Evolutionary conservation across 2,888 invertebrate genomes (phyloP).

Genomic region (Danaus chrysippus): DNA sequence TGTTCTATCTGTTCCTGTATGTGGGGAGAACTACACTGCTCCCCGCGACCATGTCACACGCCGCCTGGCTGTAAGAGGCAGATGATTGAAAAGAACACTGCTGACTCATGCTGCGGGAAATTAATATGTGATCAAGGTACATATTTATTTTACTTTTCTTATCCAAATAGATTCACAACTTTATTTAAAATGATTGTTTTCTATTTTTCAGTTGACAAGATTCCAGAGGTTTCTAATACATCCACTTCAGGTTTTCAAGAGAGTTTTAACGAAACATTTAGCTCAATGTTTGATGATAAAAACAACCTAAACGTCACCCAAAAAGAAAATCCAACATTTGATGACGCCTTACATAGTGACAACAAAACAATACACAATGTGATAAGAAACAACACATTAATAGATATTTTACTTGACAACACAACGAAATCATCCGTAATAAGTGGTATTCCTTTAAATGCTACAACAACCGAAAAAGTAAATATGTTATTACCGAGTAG

Average conservation of each 20-base stretch:
- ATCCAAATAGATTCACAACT: not conserved
- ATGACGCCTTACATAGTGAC: not conserved
- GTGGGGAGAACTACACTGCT: slow-evolving; percentile 57
- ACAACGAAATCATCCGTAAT: slow-evolving; percentile 24
- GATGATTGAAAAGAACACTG: slow-evolving; percentile 35
- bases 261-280: slow-evolving; percentile 26
- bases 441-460: slow-evolving; percentile 15
- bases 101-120: slow-evolving; percentile 60
- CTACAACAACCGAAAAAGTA: slow-evolving; percentile 7
- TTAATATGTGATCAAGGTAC: slow-evolving; percentile 55
- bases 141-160: not conserved
- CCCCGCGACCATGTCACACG: slow-evolving; percentile 46
- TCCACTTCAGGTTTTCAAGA: slow-evolving; percentile 33
- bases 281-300: slow-evolving; percentile 17
- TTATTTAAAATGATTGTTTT: not conserved
- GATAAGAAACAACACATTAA: slow-evolving; percentile 9
- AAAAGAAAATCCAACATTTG: slow-evolving; percentile 10
- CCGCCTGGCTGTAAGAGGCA: slow-evolving; percentile 44
- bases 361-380: slow-evolving; percentile 7
- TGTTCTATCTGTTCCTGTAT: slow-evolving; percentile 60
- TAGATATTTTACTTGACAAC: slow-evolving; percentile 22
- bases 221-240: slow-evolving; percentile 33
- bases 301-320: slow-evolving; percentile 15
- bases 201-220: slow-evolving; percentile 48
- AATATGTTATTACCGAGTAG: slow-evolving; percentile 27